A percentile compares a stretch with the other conserved stretches of the same genome.
Evolutionary conservation across 2,113 vertebrate species (phyloP).

Genomic region (Tilapia sparmanii): DNA sequence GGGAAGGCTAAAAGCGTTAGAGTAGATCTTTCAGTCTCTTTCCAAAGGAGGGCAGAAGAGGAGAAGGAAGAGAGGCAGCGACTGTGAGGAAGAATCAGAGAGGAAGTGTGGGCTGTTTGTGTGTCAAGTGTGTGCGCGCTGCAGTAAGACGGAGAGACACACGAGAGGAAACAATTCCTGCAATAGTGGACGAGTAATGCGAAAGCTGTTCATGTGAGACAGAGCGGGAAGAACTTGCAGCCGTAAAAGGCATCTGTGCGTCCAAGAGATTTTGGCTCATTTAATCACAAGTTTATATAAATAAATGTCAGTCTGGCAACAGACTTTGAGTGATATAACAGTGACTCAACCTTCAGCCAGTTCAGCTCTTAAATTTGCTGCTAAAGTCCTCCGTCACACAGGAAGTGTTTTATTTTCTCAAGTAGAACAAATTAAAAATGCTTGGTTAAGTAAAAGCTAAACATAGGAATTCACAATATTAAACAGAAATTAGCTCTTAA

Average conservation of each 20-base stretch:
- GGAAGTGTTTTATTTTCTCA: not conserved
- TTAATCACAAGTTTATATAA: not conserved
- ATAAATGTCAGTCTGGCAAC: not conserved
- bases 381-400: not conserved
- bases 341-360: slow-evolving; percentile 14
- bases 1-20: not conserved
- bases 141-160: not conserved
- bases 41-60: slow-evolving; percentile 79
- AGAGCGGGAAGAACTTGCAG: not conserved
- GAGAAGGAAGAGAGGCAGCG: slow-evolving; percentile 57
- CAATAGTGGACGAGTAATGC: not conserved
- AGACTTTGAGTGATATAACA: not conserved
- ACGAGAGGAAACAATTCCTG: not conserved
- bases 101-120: slow-evolving; percentile 7
- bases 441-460: not conserved
- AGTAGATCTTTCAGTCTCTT: slow-evolving; percentile 51
- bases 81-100: not conserved
- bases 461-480: not conserved
- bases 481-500: not conserved
- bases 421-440: not conserved
- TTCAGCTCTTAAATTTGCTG: not conserved
- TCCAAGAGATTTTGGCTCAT: not conserved
- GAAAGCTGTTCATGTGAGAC: not conserved
- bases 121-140: not conserved
- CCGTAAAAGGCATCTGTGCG: not conserved